A percentile compares a stretch with the other conserved stretches of the same genome.
These are phyloP conservation scores for Podotricha telesiphe DNA, from an alignment of 2,888 invertebrate species.

Conservation along the genomic window DNA sequence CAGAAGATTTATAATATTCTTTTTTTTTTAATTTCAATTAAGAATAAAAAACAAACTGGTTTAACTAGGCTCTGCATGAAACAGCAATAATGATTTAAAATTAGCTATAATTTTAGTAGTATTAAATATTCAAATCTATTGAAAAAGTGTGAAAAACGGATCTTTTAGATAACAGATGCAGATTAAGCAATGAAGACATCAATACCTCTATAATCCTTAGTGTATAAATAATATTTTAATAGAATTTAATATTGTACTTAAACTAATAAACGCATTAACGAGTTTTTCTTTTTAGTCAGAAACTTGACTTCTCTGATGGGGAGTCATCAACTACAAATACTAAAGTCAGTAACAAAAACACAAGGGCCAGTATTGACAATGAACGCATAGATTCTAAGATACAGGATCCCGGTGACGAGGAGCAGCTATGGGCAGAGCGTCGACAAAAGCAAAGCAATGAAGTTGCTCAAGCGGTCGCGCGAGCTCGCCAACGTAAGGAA, in stretches of 20 bases:
- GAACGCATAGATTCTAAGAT: constrained; percentile 70
- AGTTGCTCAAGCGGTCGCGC: constrained; percentile 90
- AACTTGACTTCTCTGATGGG: constrained; percentile 96
- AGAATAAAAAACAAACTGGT: no score
- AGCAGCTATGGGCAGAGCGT: constrained; percentile 87
- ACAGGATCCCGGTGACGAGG: constrained; percentile 72
- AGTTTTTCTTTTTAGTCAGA: constrained; percentile 85
- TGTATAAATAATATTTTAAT: background rate
- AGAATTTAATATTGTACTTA: background rate
- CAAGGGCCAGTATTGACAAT: constrained; percentile 63
- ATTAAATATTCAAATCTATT: no score
- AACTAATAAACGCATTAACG: background rate
- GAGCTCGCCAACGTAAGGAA: constrained; percentile 93
- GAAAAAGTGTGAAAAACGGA: no score
- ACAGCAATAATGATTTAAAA: no score
- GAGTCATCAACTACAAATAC: constrained; percentile 81
- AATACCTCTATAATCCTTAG: background rate
- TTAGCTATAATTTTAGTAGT: no score
- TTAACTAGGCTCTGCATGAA: no score
- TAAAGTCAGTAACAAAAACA: constrained; percentile 63
- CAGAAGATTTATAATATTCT: no score
- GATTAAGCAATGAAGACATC: background rate
- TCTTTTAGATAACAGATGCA: background rate
- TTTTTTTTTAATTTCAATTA: no score
- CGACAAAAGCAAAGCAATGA: constrained; percentile 87